Evolutionary conservation across 2,113 vertebrate genomes (phyloP), one percentile per base, ranked within the genome.

Genomic region (Heterotilapia buettikoferi): DNA sequence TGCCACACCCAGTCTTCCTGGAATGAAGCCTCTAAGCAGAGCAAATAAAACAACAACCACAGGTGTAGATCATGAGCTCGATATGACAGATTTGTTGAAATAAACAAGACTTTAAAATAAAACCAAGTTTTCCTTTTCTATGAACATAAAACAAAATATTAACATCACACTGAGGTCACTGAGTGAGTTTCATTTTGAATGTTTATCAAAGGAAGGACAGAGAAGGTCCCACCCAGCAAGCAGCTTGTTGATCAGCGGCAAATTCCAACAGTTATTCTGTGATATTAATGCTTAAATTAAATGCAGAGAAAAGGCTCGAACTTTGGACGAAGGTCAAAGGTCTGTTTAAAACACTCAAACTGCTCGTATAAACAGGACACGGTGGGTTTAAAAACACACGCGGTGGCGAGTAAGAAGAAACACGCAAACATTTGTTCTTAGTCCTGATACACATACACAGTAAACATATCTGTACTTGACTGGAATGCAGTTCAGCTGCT

Each of bases 101-200:
- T 57, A 29, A 57, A 57, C 12, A 26, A 26, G 4, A 0, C 24
- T 57, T 57, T 26, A 57, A 26, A 1, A 56, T 56, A 56, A 56
- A 26, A 26, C 54, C 12, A 57, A 2, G 12, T 57, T 57, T 57
- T 57, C 0, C 54, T 57, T 57, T 57, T 26, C 54, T 0, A 5
- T 26, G 54, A 26, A 2, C 12, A 26, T 57, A 57, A 57, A 57
- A 14, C 0, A 0, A 14, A 56, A 57, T 26, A 0, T 57, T 57
- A 57, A 57, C 0, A 0, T 26, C 54, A 57, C 24, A 26, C 0
- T 57, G 0, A 57, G 12, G 24, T 57, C 0, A 57, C 0, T 57
- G 54, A 14, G 54, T 56, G 11, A 26, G 54, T 57, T 57, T 57
- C 4, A 11, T 2, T 57, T 57, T 26, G 12, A 13, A 56, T 7